Evolutionary conservation across 35 echinoderm and acorn worm species (phyloP).

Genomic region (Lytechinus pictus): DNA sequence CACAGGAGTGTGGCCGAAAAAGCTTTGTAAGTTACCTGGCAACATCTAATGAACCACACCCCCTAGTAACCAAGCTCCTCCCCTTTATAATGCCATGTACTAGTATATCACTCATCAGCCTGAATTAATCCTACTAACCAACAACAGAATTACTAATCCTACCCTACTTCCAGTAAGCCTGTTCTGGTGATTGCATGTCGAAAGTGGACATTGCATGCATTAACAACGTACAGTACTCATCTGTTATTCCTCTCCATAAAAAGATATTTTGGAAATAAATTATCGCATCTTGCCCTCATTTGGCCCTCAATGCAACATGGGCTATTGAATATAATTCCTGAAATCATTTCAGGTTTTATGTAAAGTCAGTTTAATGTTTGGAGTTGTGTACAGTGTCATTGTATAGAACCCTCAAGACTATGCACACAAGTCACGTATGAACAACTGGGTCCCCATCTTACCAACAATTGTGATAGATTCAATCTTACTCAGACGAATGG

Average conservation of each 20-base stretch:
- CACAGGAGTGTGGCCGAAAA: slow-evolving; percentile 68
- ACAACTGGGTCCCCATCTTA: too few relatives aligned
- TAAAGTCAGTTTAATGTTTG: too few relatives aligned
- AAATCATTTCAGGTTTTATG: too few relatives aligned
- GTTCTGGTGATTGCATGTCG: background rate
- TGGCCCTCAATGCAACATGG: too few relatives aligned
- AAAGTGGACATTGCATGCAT: background rate
- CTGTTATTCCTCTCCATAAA: background rate
- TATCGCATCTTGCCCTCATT: background rate
- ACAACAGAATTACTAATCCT: background rate
- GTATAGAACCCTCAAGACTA: too few relatives aligned
- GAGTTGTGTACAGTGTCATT: too few relatives aligned
- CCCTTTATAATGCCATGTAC: background rate
- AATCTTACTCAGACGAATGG: too few relatives aligned
- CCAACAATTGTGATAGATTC: too few relatives aligned
- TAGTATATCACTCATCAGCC: background rate
- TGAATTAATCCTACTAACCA: background rate
- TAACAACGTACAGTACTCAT: background rate
- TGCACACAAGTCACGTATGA: too few relatives aligned
- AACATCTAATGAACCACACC: slow-evolving; percentile 5
- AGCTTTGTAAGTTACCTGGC: slow-evolving; percentile 68
- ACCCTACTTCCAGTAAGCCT: background rate
- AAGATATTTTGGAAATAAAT: background rate
- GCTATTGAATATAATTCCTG: too few relatives aligned
- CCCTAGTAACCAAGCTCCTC: slow-evolving; percentile 22